phyloP scores from a whole-genome alignment of 2,888 invertebrate species.

The Ormyrus rosae region DNA sequence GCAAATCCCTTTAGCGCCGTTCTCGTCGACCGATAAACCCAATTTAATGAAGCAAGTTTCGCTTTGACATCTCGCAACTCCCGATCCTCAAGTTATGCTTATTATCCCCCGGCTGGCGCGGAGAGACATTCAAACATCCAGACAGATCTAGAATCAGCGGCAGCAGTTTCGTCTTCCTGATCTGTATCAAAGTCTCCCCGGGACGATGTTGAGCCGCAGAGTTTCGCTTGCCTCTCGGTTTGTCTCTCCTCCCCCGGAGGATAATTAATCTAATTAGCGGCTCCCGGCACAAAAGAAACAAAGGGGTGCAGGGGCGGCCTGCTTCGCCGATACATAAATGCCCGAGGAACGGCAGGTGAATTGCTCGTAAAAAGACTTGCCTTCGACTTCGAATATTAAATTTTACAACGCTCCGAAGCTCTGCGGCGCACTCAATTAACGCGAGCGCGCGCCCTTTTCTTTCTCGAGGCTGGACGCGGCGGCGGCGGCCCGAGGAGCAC shows the following conservation, averaged over 20 bases:
- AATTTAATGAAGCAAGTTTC: slow-evolving; percentile 50
- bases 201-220: no score
- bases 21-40: slow-evolving; percentile 42
- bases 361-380: slow-evolving; percentile 29
- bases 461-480: background rate
- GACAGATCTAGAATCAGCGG: slow-evolving; percentile 30
- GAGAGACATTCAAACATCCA: slow-evolving; percentile 36
- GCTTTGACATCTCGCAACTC: slow-evolving; percentile 40
- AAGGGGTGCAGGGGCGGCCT: background rate
- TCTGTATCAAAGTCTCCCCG: slow-evolving; percentile 27
- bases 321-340: slow-evolving; percentile 9
- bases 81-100: slow-evolving; percentile 25
- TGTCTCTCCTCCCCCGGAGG: no score
- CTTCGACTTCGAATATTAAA: slow-evolving; percentile 33
- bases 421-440: slow-evolving; percentile 31
- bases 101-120: background rate
- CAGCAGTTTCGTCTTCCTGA: slow-evolving; percentile 40
- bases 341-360: background rate
- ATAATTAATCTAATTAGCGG: background rate
- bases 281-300: background rate
- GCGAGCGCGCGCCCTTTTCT: slow-evolving; percentile 4
- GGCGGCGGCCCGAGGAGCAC: background rate
- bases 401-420: slow-evolving; percentile 30
- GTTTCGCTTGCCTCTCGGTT: no score
- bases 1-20: background rate